Evolutionary conservation across 2,797 vertebrate species (phyloP).

Genomic region (Rhinogobio ventralis): DNA sequence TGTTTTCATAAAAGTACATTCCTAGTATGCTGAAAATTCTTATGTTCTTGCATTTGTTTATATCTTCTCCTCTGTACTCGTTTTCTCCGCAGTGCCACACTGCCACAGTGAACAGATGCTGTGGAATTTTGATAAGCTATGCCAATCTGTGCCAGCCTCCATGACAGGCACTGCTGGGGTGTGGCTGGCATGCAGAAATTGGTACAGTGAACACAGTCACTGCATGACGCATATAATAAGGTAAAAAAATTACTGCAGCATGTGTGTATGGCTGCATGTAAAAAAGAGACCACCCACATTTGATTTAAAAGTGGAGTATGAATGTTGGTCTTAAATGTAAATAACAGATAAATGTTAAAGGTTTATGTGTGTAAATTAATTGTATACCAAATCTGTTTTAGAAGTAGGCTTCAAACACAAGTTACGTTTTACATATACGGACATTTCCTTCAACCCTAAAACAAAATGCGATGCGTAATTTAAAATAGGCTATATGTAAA

Average conservation of each 20-base stretch:
- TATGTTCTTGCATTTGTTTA: conserved; percentile 23
- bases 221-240: conserved; percentile 59
- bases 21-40: background rate
- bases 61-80: conserved; percentile 44
- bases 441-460: background rate
- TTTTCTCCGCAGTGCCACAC: conserved; percentile 39
- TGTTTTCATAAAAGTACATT: background rate
- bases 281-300: background rate
- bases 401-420: background rate
- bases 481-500: background rate
- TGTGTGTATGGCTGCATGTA: background rate
- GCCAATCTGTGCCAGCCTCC: conserved; percentile 83
- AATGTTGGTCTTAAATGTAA: conserved; percentile 56
- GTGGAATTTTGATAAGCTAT: conserved; percentile 89
- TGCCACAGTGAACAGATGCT: conserved; percentile 86
- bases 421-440: background rate
- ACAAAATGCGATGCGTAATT: background rate
- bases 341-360: background rate
- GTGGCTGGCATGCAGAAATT: conserved; percentile 78
- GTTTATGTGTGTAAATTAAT: background rate
- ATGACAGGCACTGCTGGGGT: conserved; percentile 74
- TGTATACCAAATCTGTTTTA: background rate
- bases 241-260: conserved; percentile 11
- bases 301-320: conserved; percentile 36
- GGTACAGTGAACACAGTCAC: conserved; percentile 66